A percentile compares a stretch with the other conserved stretches of the same genome.
Evolutionary conservation across 1,140 invertebrate genomes (phyloP).

Genomic region (Drosophila navojoa): DNA sequence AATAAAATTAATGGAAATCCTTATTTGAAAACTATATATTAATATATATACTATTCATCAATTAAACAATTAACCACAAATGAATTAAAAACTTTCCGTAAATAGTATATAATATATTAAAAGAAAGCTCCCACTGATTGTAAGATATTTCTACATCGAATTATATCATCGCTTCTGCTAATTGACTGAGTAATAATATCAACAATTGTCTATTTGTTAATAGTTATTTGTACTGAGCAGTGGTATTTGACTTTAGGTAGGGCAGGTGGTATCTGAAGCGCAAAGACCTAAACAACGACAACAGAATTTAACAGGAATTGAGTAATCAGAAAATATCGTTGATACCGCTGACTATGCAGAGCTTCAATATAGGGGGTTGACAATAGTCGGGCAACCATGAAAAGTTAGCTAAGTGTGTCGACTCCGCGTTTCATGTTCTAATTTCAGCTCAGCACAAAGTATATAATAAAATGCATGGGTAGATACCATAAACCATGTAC

Average conservation of each 20-base stretch:
- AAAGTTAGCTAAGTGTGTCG: constrained; percentile 15
- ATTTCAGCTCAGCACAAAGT: neutral
- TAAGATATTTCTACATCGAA: neutral
- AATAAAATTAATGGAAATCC: too few relatives aligned
- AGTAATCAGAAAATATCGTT: constrained; percentile 33
- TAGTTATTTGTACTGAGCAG: neutral
- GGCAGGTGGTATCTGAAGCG: constrained; percentile 17
- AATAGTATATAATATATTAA: too few relatives aligned
- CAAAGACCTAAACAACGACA: constrained; percentile 24
- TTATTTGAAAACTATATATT: too few relatives aligned
- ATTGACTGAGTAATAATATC: constrained; percentile 1
- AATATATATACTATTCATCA: too few relatives aligned
- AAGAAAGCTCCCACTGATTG: too few relatives aligned
- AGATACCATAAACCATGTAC: neutral
- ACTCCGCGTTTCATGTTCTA: constrained; percentile 3
- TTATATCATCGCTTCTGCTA: neutral
- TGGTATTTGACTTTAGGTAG: neutral
- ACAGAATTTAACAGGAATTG: constrained; percentile 38
- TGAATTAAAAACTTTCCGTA: too few relatives aligned
- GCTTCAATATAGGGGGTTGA: constrained; percentile 4
- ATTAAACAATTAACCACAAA: too few relatives aligned
- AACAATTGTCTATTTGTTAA: constrained; percentile 2
- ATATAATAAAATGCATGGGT: neutral
- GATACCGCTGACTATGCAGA: constrained; percentile 21
- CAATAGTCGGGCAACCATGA: constrained; percentile 19